Conservation (phyloP, 2,888 invertebrate genomes). For the Masnerella sp. region DNA sequence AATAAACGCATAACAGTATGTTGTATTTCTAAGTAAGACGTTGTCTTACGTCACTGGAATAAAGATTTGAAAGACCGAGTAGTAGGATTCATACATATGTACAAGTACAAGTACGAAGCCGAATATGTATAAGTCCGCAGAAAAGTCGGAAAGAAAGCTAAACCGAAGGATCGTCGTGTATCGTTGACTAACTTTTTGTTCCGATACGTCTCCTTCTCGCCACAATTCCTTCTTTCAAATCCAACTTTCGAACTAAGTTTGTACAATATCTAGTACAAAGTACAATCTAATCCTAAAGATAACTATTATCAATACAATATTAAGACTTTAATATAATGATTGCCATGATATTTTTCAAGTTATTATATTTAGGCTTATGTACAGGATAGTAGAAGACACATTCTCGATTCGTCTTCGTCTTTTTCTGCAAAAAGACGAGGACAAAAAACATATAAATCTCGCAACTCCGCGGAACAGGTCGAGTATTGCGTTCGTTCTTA, state of each 20-base stretch:
- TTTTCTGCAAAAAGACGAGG: too few relatives aligned
- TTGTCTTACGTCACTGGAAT: slow-evolving; percentile 37
- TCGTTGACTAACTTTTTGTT: not conserved
- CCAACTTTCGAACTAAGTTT: slow-evolving; percentile 13
- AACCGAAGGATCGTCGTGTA: slow-evolving; percentile 7
- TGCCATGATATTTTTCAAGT: slow-evolving; percentile 18
- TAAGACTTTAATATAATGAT: too few relatives aligned
- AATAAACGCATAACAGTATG: too few relatives aligned
- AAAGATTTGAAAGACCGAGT: slow-evolving; percentile 70
- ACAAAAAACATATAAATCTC: too few relatives aligned
- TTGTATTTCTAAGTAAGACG: slow-evolving; percentile 21
- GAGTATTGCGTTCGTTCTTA: too few relatives aligned
- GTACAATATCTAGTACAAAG: too few relatives aligned
- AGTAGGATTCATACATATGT: slow-evolving; percentile 68
- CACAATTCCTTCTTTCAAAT: slow-evolving; percentile 11
- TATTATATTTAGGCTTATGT: slow-evolving; percentile 19
- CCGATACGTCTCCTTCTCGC: not conserved
- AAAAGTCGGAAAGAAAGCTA: slow-evolving; percentile 18
- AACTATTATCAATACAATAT: too few relatives aligned
- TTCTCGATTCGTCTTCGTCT: not conserved
- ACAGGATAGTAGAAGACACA: slow-evolving; percentile 1
- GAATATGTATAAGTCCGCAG: slow-evolving; percentile 37
- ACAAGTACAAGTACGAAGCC: slow-evolving; percentile 63
- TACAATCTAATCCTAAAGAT: too few relatives aligned
- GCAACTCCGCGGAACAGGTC: too few relatives aligned